Evolutionary conservation across 2,113 vertebrate genomes (phyloP), one percentile per base, ranked within the genome.

Genomic region (Catharus minimus): DNA sequence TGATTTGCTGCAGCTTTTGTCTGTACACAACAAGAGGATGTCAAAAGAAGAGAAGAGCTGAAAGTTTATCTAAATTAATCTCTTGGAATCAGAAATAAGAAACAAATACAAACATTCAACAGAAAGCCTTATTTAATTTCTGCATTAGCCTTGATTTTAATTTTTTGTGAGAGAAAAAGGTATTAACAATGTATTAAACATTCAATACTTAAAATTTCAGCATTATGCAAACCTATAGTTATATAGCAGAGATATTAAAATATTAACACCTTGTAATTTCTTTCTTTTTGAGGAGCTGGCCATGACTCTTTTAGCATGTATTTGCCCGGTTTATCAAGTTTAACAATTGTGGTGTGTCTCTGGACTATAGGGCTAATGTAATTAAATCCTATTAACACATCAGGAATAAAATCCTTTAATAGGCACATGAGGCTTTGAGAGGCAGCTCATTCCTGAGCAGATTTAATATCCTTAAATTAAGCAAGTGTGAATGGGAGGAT

Each of bases 391-490:
- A 98, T 98, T 98, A 98, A 98, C 97, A 97, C 97, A 97, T 97
- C 97, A 97, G 94, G 96, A 97, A 96, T 95, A 97, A 97, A 97
- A 97, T 96, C 96, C 96, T 97, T 96, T 97, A 97, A 97, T 97
- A 97, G 97, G 96, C 96, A 96, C 94, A 95, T 44, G 80, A 96
- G 96, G 94, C 94, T 98, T 96, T 94, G 96, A 97, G 96, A 97
- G 91, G 96, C 94, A 96, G 96, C 95, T 97, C 90, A 74, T 97
- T 97, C 97, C 96, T 94, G 95, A 95, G 95, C 91, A 97, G 97
- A 98, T 97, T 97, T 98, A 98, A 98, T 98, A 98, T 97, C 96
- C 96, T 97, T 97, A 97, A 98, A 98, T 98, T 97, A 98, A 97
- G 97, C 96, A 97, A 97, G 95, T 97, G 95, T 97, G 97, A 97